Base-by-base conservation (phyloP, 2,113 vertebrate species). In the Lichenostomus cassidix region DNA sequence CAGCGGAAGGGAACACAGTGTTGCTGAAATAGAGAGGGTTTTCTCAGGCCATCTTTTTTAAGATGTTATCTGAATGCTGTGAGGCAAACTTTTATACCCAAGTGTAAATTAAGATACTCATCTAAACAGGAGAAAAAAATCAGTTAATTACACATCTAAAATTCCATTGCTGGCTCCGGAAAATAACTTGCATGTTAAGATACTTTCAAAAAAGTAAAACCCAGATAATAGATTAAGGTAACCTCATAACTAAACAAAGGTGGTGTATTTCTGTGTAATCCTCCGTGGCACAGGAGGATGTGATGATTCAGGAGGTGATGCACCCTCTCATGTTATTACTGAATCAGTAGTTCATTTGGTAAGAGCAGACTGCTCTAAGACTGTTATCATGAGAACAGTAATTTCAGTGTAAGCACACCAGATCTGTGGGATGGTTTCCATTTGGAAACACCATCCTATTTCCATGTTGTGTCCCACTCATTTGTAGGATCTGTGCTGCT, bases 321-420 rank as follows among this genome's bases (percentile, higher is more conserved):
- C 59, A 90, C 29, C 33, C 28, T 86, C 76, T 90, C 4, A 1
- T 47, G 22, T 83, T 67, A 49, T 7, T 92, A 95, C 76, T 93
- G 95, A 80, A 96, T 86, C 85, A 93, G 90, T 94, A 95, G 49
- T 46, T 95, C 12, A 63, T 47, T n/a, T 96, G 50, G 82, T 94
- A 94, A 89, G 92, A 89, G 91, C 95, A 94, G 80, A 52, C 60
- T 89, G 90, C 84, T 96, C 92, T 91, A 31, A 24, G 78, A 59
- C 46, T 73, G 50, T 81, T 89, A 41, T 3, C 12, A 19, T 81
- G 25, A 39, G 46, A 80, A 76, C 31, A 80, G 41, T 55, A 33
- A 83, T 74, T 81, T 63, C 46, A 79, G n/a, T 2, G 12, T 41
- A 29, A 77, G 70, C 18, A 27, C 9, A 7, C 60, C 33, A 53